Conservation (phyloP, 2,888 invertebrate genomes). For the Papilio elwesi region DNA sequence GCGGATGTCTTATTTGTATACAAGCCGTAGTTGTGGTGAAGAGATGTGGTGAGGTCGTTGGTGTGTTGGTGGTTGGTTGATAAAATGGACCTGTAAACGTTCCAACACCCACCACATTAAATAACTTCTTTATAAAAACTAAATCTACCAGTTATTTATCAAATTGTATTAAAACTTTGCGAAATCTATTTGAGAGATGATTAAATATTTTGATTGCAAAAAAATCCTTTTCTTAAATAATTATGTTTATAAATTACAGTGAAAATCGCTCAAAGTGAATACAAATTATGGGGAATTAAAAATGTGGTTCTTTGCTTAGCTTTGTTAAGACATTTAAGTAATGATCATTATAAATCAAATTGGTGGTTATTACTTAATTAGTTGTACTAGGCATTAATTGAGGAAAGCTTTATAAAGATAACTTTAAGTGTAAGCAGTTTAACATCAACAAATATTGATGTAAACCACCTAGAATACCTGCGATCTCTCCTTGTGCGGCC, state of each 20-base stretch:
- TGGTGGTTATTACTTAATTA: constrained; percentile 19
- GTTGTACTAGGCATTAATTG: constrained; percentile 13
- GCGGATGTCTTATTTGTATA: constrained; percentile 78
- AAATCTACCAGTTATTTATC: constrained; percentile 45
- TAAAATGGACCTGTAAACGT: constrained; percentile 85
- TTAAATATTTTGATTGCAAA: background rate
- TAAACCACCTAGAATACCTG: constrained; percentile 67
- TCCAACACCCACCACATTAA: constrained; percentile 85
- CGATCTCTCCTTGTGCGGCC: constrained; percentile 91
- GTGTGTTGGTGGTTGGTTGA: constrained; percentile 84
- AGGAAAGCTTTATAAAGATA: constrained; percentile 5
- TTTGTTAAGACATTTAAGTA: constrained; percentile 18
- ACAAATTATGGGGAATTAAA: constrained; percentile 16
- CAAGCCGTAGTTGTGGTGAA: constrained; percentile 82
- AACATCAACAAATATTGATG: constrained; percentile 35
- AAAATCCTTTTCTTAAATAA: background rate
- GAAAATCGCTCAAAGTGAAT: background rate
- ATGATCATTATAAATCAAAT: background rate
- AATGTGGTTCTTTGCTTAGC: constrained; percentile 15
- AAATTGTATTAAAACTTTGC: constrained; percentile 35
- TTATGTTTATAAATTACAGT: background rate
- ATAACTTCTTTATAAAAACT: constrained; percentile 62
- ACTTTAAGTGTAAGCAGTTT: constrained; percentile 39
- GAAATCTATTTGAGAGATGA: background rate
- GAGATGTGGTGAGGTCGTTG: constrained; percentile 83